Evolutionary conservation across 2,888 invertebrate genomes (phyloP), one percentile per base, ranked within the genome.

Genomic region (Gibbula magus): DNA sequence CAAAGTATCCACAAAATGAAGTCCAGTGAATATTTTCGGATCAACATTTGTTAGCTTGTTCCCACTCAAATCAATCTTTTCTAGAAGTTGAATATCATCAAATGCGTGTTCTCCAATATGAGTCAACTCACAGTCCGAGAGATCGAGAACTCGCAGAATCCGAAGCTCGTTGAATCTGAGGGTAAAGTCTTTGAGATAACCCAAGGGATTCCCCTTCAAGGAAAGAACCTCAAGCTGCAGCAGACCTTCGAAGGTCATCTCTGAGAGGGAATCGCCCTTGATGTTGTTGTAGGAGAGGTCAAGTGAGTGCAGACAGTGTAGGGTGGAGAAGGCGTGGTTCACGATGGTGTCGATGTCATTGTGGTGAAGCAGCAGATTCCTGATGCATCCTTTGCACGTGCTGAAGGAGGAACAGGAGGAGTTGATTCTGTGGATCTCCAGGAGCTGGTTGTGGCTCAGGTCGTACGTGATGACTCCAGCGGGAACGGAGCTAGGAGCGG

Each of bases 201-300:
- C 70, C 16, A 82, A 56, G 18, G 82, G 82, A 76, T 82, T 82
- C 2, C 78, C 73, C 25, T 61, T 73, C n/a, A 82, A 53, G 52
- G 77, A 54, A 8, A 82, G 53, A 22, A 45, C 20, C 10, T 29
- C 20, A 13, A 82, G 76, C 13, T 76, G 45, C 29, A n/a, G 22
- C 5, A 80, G 80, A 5, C 78, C 66, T 16, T 75, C 54, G 13
- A 78, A 78, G 5, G 73, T 78, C 35, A 32, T 54, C 32, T 18
- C 54, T 7, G 13, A 25, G 54, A 82, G 45, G n/a, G 39, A 61
- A 5, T 16, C 39, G 10, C 75, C 75, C 20, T 39, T 75, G 75
- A 82, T 75, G 22, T 29, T 66, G 73, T 82, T 82, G 61, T 73
- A 39, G 13, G 82, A 78, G 8, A 82, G 73, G 75, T 82, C 78